Conservation (phyloP, 2,113 vertebrate genomes). For the Monopterus albus region DNA sequence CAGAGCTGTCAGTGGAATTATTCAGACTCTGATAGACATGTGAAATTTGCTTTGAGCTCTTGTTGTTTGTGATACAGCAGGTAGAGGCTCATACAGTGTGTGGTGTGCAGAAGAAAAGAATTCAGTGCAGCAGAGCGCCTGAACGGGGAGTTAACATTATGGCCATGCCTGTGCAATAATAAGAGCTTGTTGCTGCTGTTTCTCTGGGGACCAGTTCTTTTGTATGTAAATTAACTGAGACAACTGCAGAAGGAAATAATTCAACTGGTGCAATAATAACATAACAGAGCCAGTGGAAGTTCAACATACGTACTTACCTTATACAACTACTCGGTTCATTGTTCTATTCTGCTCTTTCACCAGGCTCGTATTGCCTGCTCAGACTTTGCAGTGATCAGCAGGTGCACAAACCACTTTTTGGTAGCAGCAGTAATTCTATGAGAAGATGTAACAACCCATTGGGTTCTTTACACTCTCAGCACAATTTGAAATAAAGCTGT, state of each 20-base stretch:
- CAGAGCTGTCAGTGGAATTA: conserved; percentile 35
- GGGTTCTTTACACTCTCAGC: conserved; percentile 11
- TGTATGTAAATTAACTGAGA: conserved; percentile 59
- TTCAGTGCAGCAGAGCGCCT: neutral
- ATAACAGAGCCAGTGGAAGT: conserved; percentile 36
- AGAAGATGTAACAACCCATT: too few relatives aligned
- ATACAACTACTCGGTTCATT: neutral
- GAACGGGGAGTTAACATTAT: conserved; percentile 16
- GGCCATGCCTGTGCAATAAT: conserved; percentile 19
- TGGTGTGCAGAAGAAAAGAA: conserved; percentile 9
- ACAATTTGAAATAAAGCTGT: conserved; percentile 39
- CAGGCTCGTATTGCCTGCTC: neutral
- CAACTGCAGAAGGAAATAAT: conserved; percentile 56
- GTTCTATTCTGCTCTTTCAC: conserved; percentile 22
- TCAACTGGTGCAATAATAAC: conserved; percentile 34
- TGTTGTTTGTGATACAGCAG: conserved; percentile 25
- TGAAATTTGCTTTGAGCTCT: conserved; percentile 41
- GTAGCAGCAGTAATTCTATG: conserved; percentile 31
- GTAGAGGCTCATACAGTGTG: conserved; percentile 10
- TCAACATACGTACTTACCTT: conserved; percentile 31
- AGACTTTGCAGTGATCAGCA: conserved; percentile 38
- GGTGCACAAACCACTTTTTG: conserved; percentile 31
- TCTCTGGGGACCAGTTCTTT: conserved; percentile 39
- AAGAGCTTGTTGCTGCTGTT: conserved; percentile 43
- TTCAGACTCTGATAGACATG: conserved; percentile 21